phyloP scores from a whole-genome alignment of 1,140 invertebrate species.

The Protaetia brevitarsis region DNA sequence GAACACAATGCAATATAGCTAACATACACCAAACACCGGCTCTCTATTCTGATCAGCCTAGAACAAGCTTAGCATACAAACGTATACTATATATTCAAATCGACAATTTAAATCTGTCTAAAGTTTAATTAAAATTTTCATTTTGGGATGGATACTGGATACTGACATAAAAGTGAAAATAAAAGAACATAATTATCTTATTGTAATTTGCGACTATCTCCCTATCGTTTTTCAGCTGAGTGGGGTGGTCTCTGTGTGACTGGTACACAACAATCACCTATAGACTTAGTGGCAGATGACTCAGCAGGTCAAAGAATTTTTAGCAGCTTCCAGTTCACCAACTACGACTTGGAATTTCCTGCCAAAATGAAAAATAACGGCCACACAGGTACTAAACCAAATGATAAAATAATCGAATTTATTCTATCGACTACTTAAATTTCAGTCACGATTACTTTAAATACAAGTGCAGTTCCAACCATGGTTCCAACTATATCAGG shows the following conservation, averaged over 20 bases:
- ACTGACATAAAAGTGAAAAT: too few species aligned
- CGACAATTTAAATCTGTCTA: too few species aligned
- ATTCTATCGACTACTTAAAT: slow-evolving; percentile 4
- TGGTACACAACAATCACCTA: slow-evolving; percentile 51
- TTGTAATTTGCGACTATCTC: neutral
- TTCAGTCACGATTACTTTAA: slow-evolving; percentile 23
- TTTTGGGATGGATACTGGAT: too few species aligned
- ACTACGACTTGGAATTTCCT: slow-evolving; percentile 45
- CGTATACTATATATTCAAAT: too few species aligned
- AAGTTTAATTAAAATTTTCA: too few species aligned
- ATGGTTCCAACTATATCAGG: slow-evolving; percentile 48
- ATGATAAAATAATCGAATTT: neutral
- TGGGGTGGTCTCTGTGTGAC: slow-evolving; percentile 50
- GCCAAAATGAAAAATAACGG: slow-evolving; percentile 52
- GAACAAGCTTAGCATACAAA: too few species aligned
- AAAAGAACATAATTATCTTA: too few species aligned
- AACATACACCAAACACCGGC: too few species aligned
- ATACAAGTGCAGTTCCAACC: slow-evolving; percentile 28
- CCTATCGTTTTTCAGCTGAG: slow-evolving; percentile 39
- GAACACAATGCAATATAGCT: too few species aligned
- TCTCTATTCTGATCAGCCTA: too few species aligned
- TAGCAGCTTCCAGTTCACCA: slow-evolving; percentile 44
- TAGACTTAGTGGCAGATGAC: slow-evolving; percentile 44
- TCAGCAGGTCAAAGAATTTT: slow-evolving; percentile 44
- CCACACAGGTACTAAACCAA: slow-evolving; percentile 48